Evolutionary conservation across 2,797 vertebrate genomes (phyloP).

Genomic region (Melanotaenia trifasciata): DNA sequence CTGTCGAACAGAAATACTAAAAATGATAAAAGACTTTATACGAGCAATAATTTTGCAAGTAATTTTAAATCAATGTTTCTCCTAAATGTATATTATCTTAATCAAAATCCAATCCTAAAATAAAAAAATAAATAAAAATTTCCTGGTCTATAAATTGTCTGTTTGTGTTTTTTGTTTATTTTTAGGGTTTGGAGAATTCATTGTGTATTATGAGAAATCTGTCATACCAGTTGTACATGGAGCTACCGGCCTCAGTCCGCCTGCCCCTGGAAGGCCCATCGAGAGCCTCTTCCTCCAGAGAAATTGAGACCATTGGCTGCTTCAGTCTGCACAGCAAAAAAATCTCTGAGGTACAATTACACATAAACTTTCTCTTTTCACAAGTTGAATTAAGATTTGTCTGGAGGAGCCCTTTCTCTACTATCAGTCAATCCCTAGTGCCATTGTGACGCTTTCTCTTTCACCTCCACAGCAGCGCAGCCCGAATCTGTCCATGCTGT

Average conservation of each 20-base stretch:
- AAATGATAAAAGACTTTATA: too few relatives aligned
- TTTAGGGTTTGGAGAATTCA: slow-evolving; percentile 93
- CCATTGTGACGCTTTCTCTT: neutral
- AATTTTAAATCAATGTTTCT: too few relatives aligned
- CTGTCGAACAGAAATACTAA: too few relatives aligned
- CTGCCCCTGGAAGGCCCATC: slow-evolving; percentile 89
- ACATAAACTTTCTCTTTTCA: too few relatives aligned
- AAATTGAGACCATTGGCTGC: slow-evolving; percentile 88
- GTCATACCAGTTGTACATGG: slow-evolving; percentile 93
- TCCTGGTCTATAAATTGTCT: too few relatives aligned
- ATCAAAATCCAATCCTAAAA: too few relatives aligned
- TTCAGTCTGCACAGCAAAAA: slow-evolving; percentile 92
- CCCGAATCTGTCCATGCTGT: slow-evolving; percentile 86
- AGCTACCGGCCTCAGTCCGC: slow-evolving; percentile 89
- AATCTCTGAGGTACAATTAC: slow-evolving; percentile 82
- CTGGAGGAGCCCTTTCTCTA: too few relatives aligned
- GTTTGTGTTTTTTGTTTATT: neutral
- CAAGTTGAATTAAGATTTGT: too few relatives aligned
- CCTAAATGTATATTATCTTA: too few relatives aligned
- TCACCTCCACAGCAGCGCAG: slow-evolving; percentile 75
- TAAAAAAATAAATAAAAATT: too few relatives aligned
- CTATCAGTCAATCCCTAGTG: too few relatives aligned
- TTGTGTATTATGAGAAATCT: slow-evolving; percentile 95
- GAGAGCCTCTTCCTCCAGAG: slow-evolving; percentile 61
- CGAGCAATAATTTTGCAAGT: too few relatives aligned